These are phyloP conservation scores for Pan paniscus DNA, from an alignment of 2,113 vertebrate genomes.

Conservation along the genomic window DNA sequence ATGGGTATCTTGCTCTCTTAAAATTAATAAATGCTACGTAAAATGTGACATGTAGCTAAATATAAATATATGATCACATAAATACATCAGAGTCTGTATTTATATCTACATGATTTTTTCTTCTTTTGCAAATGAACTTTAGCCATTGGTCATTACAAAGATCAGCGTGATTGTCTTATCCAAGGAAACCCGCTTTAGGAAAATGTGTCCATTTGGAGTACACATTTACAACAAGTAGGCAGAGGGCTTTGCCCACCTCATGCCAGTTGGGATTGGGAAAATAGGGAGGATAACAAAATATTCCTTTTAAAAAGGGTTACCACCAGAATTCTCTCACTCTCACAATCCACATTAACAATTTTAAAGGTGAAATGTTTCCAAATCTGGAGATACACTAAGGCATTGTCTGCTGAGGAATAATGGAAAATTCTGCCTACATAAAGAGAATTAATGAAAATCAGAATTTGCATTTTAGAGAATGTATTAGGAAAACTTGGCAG, in stretches of 20 bases:
- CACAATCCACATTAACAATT: constrained; percentile 1
- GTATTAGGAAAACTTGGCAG: background rate
- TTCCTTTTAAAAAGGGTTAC: background rate
- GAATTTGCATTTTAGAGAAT: background rate
- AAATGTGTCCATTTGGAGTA: background rate
- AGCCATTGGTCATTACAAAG: background rate
- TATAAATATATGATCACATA: too few relatives aligned
- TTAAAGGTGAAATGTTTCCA: constrained; percentile 17
- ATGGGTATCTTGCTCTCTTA: background rate
- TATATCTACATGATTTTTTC: background rate
- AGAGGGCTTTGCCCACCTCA: background rate
- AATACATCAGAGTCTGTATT: background rate
- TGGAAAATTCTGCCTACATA: background rate
- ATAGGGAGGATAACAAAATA: background rate
- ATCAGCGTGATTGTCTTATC: background rate
- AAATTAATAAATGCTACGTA: background rate
- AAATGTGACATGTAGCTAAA: background rate
- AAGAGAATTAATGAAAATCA: background rate
- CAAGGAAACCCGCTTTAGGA: background rate
- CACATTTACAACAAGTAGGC: background rate
- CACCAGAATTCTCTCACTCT: background rate
- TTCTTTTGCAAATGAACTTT: background rate
- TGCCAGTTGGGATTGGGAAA: background rate
- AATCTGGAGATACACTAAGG: background rate
- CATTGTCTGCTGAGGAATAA: background rate